Evolutionary conservation across 2,113 vertebrate genomes (phyloP).

Genomic region (Melozone crissalis): DNA sequence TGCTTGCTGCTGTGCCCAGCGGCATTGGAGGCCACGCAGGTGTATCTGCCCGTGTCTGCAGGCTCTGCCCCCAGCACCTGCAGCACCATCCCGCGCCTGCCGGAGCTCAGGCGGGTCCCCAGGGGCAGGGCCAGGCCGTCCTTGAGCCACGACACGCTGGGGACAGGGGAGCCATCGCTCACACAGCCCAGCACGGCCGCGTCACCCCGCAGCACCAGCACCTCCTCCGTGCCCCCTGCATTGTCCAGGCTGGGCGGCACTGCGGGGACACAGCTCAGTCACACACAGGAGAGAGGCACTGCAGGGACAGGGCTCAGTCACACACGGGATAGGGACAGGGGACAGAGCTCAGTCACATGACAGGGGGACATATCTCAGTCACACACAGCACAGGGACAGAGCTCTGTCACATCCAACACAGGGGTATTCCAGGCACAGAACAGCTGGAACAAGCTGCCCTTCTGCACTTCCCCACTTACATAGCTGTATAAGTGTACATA

Average conservation of each 20-base stretch:
- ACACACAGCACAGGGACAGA: not conserved
- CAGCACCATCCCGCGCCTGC: slow-evolving; percentile 80
- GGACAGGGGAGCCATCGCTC: slow-evolving; percentile 83
- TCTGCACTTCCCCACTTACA: not conserved
- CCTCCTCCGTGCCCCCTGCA: slow-evolving; percentile 83
- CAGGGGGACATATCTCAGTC: not conserved
- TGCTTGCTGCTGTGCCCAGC: slow-evolving; percentile 88
- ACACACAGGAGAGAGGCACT: not conserved
- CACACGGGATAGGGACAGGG: rapidly evolving
- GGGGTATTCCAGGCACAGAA: not conserved
- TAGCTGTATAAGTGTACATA: too few relatives aligned
- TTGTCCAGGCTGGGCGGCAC: slow-evolving; percentile 89
- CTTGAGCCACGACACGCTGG: slow-evolving; percentile 87
- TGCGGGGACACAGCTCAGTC: not conserved
- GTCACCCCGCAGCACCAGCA: slow-evolving; percentile 82
- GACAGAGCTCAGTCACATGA: not conserved
- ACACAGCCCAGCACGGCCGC: slow-evolving; percentile 79
- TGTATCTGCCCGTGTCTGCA: slow-evolving; percentile 82
- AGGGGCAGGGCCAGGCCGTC: slow-evolving; percentile 55
- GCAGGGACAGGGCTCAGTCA: not conserved
- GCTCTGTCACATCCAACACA: not conserved
- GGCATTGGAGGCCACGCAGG: slow-evolving; percentile 84
- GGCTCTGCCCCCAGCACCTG: slow-evolving; percentile 73
- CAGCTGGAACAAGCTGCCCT: not conserved
- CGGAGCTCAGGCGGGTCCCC: slow-evolving; percentile 54